Percentiles rank a stretch among this genome's conserved stretches.
Conservation (phyloP, 1,140 invertebrate genomes). For the Temnothorax nylanderi region DNA sequence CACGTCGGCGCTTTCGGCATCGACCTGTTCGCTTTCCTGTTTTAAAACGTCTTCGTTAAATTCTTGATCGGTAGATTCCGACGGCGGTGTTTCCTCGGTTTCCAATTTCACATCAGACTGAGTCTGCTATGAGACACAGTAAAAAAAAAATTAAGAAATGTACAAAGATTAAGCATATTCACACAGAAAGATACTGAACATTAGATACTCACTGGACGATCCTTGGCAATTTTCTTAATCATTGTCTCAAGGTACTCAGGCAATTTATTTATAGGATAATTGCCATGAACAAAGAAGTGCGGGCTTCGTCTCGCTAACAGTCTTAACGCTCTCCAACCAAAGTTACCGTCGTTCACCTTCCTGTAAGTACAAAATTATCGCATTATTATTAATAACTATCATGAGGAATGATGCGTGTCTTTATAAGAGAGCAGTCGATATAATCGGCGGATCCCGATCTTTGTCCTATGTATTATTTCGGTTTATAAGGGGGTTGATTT, state of each 20-base stretch:
- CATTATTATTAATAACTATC: slow-evolving; percentile 2
- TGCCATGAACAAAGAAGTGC: slow-evolving; percentile 96
- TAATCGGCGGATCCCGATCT: not conserved
- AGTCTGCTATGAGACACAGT: slow-evolving; percentile 71
- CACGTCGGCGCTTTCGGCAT: slow-evolving; percentile 77
- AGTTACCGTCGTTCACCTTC: slow-evolving; percentile 91
- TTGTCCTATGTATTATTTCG: not conserved
- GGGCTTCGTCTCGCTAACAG: slow-evolving; percentile 94
- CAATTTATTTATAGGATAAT: slow-evolving; percentile 92
- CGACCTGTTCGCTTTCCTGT: slow-evolving; percentile 75
- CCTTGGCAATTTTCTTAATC: slow-evolving; percentile 92
- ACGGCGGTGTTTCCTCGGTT: slow-evolving; percentile 79
- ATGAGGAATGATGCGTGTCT: not conserved
- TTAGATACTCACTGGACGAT: slow-evolving; percentile 86
- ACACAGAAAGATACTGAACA: slow-evolving; percentile 9
- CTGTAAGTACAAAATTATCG: slow-evolving; percentile 80
- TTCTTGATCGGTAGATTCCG: slow-evolving; percentile 80
- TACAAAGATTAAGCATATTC: slow-evolving; percentile 6
- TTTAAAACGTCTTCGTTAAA: slow-evolving; percentile 77
- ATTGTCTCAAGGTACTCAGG: slow-evolving; percentile 95
- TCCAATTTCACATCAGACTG: slow-evolving; percentile 81
- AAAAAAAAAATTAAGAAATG: not conserved
- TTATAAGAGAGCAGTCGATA: not conserved
- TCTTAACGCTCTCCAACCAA: slow-evolving; percentile 96
- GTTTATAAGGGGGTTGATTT: not conserved